Percentiles rank a stretch among this genome's conserved stretches.
phyloP scores from a whole-genome alignment of 2,888 invertebrate species.

The Hermodice carunculata region DNA sequence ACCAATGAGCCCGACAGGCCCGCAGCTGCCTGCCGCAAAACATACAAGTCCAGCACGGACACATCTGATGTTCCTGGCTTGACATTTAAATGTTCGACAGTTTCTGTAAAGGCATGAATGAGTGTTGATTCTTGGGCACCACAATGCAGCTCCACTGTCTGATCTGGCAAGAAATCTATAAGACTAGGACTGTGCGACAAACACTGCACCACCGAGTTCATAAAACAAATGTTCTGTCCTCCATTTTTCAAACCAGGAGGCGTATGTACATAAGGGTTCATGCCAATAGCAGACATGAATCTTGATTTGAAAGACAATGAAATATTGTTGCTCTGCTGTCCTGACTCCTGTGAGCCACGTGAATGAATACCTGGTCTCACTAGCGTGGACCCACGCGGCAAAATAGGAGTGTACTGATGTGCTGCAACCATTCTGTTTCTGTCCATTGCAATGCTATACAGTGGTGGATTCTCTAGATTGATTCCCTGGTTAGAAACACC shows the following conservation, averaged over 20 bases:
- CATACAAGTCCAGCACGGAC: conserved; percentile 39
- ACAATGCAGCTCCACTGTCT: neutral
- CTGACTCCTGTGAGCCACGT: too few species aligned
- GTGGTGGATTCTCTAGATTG: too few species aligned
- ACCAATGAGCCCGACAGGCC: conserved; percentile 46
- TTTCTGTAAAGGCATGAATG: neutral
- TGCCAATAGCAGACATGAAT: conserved; percentile 23
- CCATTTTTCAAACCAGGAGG: conserved; percentile 56
- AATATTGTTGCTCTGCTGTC: too few species aligned
- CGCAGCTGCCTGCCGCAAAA: conserved; percentile 51
- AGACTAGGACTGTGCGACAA: conserved; percentile 58
- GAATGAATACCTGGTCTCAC: too few species aligned
- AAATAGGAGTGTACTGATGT: too few species aligned
- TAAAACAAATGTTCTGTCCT: conserved; percentile 64
- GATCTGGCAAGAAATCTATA: conserved; percentile 40
- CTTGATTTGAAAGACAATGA: conserved; percentile 16
- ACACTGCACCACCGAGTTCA: conserved; percentile 66
- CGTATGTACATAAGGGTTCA: neutral
- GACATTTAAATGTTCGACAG: neutral
- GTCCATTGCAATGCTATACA: too few species aligned
- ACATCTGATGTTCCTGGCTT: conserved; percentile 1
- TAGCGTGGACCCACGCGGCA: neutral
- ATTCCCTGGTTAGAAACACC: too few species aligned
- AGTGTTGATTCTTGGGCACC: neutral
- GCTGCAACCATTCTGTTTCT: too few species aligned